Evolutionary conservation across 1,140 invertebrate genomes (phyloP), one percentile per base, ranked within the genome.

Genomic region (Hirudo medicinalis): DNA sequence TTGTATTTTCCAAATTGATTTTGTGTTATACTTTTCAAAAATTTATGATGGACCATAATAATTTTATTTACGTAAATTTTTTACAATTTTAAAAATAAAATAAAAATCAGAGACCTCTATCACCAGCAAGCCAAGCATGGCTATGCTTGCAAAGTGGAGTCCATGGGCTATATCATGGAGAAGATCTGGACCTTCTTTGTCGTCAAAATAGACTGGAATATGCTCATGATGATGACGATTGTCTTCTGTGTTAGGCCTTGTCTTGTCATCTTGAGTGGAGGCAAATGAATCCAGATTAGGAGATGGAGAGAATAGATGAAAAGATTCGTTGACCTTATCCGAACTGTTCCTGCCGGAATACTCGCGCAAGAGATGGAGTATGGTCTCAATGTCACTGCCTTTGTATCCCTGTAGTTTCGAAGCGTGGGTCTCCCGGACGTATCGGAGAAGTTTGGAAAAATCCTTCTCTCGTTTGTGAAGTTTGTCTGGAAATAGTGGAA

Each of bases 121-220:
- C 19, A 74, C 74, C 19, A 74, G 69, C 25, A 74, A 71, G n/a
- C 71, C 74, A 1, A 74, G 63, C 25, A 74, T 54, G 8, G 71
- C 74, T 27, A 74, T 72, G 54, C 74, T 74, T 2, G 74, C 74
- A 54, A 73, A 74, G 72, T 74, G 74, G 19, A 74, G 27, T 6
- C 71, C 54, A 43, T 74, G 71, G 25, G 74, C 71, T 19, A 70
- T 68, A 19, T 73, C 69, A 53, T 71, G 74, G 22, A 74, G 43
- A 29, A 70, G 20, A 66, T 72, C 73, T 32, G 66, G 22, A 25
- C 71, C 73, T 20, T 74, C 36, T 57, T 72, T 40, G n/a, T 43
- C 54, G 9, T 22, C 70, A 27, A 29, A 22, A 54, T 54, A 36
- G n/a, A 25, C 67, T 25, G n/a, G n/a, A 22, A 68, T 20, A 54